phyloP scores from a whole-genome alignment of 1,140 invertebrate species.

The Subanguina moxae region DNA sequence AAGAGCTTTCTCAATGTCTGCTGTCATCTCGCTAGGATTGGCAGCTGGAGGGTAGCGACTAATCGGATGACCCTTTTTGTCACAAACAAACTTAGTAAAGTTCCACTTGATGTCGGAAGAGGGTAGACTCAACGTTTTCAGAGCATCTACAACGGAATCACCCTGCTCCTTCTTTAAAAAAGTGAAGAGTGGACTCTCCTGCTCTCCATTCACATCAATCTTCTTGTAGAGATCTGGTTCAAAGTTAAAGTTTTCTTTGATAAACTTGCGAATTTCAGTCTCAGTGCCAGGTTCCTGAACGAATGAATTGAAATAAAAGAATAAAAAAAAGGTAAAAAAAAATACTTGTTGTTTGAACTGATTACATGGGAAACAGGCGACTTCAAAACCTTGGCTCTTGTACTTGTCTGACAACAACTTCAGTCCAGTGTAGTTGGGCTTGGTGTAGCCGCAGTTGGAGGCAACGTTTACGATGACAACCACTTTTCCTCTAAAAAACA shows the following conservation, averaged over 20 bases:
- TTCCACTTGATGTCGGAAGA: slow-evolving; percentile 44
- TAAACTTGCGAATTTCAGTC: slow-evolving; percentile 45
- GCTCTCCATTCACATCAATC: slow-evolving; percentile 46
- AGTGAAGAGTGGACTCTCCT: slow-evolving; percentile 36
- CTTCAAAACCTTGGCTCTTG: slow-evolving; percentile 41
- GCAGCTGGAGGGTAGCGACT: slow-evolving; percentile 23
- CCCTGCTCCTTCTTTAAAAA: slow-evolving; percentile 46
- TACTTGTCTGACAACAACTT: slow-evolving; percentile 42
- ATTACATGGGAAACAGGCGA: slow-evolving; percentile 48
- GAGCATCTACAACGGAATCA: slow-evolving; percentile 30
- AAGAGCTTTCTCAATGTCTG: background rate
- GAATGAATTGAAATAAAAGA: background rate
- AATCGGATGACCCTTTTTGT: slow-evolving; percentile 36
- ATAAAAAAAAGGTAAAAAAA: too few species aligned
- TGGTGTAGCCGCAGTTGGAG: slow-evolving; percentile 42
- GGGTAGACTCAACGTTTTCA: background rate
- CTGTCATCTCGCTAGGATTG: background rate
- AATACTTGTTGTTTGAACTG: slow-evolving; percentile 17
- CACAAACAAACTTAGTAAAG: slow-evolving; percentile 43
- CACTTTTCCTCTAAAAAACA: slow-evolving; percentile 39
- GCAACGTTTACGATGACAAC: slow-evolving; percentile 46
- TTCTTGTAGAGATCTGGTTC: slow-evolving; percentile 47
- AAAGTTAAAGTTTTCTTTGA: slow-evolving; percentile 40
- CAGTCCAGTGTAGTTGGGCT: slow-evolving; percentile 40
- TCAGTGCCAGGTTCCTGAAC: slow-evolving; percentile 39